Evolutionary conservation across 2,888 invertebrate genomes (phyloP).

Genomic region (Lasius platythorax): DNA sequence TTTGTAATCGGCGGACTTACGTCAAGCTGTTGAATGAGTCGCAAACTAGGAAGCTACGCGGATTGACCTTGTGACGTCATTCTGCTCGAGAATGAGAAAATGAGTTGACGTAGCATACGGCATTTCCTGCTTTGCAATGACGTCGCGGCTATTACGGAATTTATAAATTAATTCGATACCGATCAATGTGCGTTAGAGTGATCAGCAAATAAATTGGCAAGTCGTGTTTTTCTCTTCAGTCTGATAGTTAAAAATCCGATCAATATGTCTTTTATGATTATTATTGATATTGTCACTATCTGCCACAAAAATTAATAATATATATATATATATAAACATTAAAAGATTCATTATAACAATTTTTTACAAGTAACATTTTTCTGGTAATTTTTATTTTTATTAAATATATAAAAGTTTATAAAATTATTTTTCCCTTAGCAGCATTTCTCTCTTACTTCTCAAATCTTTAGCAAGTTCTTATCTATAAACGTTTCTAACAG

Average conservation of each 20-base stretch:
- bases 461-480: too few species aligned
- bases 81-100: conserved; percentile 38
- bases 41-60: conserved; percentile 44
- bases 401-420: too few species aligned
- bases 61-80: conserved; percentile 53
- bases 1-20: conserved; percentile 18
- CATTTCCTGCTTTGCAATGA: conserved; percentile 51
- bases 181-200: neutral
- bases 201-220: neutral
- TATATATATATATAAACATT: too few species aligned
- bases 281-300: neutral
- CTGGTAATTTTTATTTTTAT: too few species aligned
- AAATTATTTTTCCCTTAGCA: too few species aligned
- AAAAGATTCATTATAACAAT: too few species aligned
- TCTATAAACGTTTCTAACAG: too few species aligned
- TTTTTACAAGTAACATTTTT: too few species aligned
- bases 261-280: conserved; percentile 23
- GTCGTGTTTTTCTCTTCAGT: neutral
- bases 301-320: neutral
- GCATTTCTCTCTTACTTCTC: too few species aligned
- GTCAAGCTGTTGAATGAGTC: conserved; percentile 11
- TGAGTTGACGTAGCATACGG: conserved; percentile 46
- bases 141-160: conserved; percentile 27
- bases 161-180: conserved; percentile 30
- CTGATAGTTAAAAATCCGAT: neutral